These are phyloP conservation scores for Gasterosteus nipponicus DNA, from an alignment of 2,113 vertebrate species.

Conservation along the genomic window DNA sequence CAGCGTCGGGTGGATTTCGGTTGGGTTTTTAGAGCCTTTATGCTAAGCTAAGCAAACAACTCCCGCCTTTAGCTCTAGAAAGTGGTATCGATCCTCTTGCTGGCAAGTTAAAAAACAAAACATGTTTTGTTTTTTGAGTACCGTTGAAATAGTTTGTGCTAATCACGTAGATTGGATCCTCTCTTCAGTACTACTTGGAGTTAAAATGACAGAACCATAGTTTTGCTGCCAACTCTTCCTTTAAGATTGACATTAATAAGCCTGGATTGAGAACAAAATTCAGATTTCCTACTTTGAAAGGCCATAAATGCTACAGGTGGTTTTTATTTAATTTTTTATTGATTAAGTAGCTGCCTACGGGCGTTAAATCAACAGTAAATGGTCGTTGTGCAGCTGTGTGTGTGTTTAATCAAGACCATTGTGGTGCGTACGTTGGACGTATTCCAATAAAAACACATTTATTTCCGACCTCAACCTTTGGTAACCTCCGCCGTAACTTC, in stretches of 20 bases:
- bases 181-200: background rate
- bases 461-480: background rate
- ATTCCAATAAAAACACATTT: constrained; percentile 18
- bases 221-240: background rate
- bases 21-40: background rate
- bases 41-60: background rate
- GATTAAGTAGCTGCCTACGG: background rate
- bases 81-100: background rate
- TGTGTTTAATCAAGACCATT: constrained; percentile 11
- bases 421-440: constrained; percentile 7
- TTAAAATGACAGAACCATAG: background rate
- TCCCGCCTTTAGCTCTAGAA: background rate
- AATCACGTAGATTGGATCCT: background rate
- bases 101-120: background rate
- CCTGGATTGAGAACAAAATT: background rate
- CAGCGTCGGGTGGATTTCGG: background rate
- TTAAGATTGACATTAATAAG: background rate
- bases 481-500: constrained; percentile 15
- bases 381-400: constrained; percentile 23
- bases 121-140: background rate
- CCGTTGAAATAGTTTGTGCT: background rate
- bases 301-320: background rate
- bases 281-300: background rate
- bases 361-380: background rate
- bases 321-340: background rate